A percentile compares a stretch with the other conserved stretches of the same genome.
phyloP scores from a whole-genome alignment of 2,797 vertebrate genomes.

The Pelodytes ibericus region DNA sequence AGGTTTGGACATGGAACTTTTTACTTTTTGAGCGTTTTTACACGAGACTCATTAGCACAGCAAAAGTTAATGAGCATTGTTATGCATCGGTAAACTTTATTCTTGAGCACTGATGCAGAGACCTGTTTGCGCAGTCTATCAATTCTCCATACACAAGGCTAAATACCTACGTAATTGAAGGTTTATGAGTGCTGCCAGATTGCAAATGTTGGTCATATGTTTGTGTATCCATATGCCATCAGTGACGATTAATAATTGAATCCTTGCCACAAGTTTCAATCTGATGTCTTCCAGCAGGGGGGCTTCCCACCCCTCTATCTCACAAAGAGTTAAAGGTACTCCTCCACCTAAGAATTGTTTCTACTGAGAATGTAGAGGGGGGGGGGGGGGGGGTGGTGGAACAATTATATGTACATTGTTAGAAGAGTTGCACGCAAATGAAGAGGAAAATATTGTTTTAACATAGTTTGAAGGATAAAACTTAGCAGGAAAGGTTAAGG shows the following conservation, averaged over 20 bases:
- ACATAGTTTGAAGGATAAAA: too few species aligned
- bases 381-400: too few species aligned
- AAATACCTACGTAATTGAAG: not conserved
- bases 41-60: slow-evolving; percentile 30
- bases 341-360: too few species aligned
- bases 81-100: slow-evolving; percentile 34
- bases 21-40: slow-evolving; percentile 30
- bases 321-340: too few species aligned
- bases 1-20: slow-evolving; percentile 21
- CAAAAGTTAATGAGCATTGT: slow-evolving; percentile 38
- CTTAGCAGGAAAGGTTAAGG: too few species aligned
- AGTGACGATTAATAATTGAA: not conserved
- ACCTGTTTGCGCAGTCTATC: slow-evolving; percentile 18
- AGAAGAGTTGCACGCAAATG: too few species aligned
- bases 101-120: slow-evolving; percentile 16
- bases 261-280: too few species aligned
- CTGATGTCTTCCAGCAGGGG: too few species aligned
- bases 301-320: too few species aligned
- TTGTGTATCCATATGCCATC: not conserved
- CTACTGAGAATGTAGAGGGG: too few species aligned
- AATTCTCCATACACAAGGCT: slow-evolving; percentile 14
- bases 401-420: too few species aligned
- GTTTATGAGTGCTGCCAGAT: not conserved
- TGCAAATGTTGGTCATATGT: slow-evolving; percentile 1
- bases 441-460: too few species aligned